Evolutionary conservation across 2,888 invertebrate genomes (phyloP).

Genomic region (Empis stercorea): DNA sequence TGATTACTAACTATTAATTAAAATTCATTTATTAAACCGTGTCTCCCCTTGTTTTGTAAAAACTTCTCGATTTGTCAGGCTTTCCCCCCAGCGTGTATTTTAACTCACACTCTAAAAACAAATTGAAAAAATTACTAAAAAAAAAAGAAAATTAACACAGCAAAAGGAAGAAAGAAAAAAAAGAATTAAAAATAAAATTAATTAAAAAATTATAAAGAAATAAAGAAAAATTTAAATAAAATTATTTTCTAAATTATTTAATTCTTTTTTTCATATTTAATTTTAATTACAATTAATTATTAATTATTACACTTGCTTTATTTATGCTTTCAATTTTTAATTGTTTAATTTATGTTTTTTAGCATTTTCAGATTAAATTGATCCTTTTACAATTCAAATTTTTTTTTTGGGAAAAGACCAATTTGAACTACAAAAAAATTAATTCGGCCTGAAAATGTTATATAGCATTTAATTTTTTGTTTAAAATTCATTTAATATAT

Average conservation of each 20-base stretch:
- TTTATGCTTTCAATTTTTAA: slow-evolving; percentile 1
- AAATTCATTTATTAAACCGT: slow-evolving; percentile 25
- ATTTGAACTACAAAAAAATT: too few species aligned
- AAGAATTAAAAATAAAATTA: slow-evolving; percentile 7
- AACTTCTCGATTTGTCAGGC: slow-evolving; percentile 40
- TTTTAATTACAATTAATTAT: not conserved
- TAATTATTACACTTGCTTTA: not conserved
- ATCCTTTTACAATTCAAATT: too few species aligned
- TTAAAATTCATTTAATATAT: slow-evolving; percentile 4
- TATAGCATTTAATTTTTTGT: too few species aligned
- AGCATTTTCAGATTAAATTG: too few species aligned
- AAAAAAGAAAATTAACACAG: slow-evolving; percentile 11
- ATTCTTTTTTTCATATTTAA: not conserved
- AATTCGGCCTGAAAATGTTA: too few species aligned
- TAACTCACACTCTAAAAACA: slow-evolving; percentile 3
- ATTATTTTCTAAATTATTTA: not conserved
- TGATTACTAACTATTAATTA: not conserved
- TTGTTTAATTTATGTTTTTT: slow-evolving; percentile 4
- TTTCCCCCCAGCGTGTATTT: slow-evolving; percentile 25
- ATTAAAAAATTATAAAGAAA: not conserved
- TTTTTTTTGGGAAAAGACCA: too few species aligned
- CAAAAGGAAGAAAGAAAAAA: not conserved
- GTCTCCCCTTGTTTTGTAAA: slow-evolving; percentile 23
- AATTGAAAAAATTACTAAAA: slow-evolving; percentile 8
- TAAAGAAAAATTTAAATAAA: not conserved